Base-by-base conservation (phyloP, 2,113 vertebrate genomes). In the Lethenteron camtschaticum region DNA sequence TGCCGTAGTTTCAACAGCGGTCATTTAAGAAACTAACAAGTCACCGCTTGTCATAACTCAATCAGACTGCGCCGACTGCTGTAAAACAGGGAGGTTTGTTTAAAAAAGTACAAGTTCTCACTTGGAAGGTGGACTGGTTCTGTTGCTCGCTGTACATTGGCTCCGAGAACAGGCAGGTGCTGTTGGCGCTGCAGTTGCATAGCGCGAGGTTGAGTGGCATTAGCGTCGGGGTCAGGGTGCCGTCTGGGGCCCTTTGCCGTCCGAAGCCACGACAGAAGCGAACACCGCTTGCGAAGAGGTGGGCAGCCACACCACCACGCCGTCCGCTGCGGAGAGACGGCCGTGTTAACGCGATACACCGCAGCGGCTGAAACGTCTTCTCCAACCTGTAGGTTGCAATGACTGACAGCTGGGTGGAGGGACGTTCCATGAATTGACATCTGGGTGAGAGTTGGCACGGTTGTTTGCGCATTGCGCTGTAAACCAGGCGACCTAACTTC, bases 151-250 rank as follows among this genome's bases (percentile, higher is more conserved):
- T 11, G 10, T 9, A 66, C 9, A 9, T 9, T 9, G n/a, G 24
- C 24, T 66, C 63, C 63, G n/a, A 20, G n/a, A 16, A n/a, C n/a
- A 66, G 20, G 63, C 63, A 66, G 20, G 63, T 66, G n/a, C 63
- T 20, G 20, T 66, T 66, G 20, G n/a, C 24, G n/a, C 24, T 20
- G 20, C 63, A 66, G 63, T 8, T 16, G 20, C 63, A 66, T 2
- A 66, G 41, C 41, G 41, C 3, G 41, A 41, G 41, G 41, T 41
- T 41, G 41, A 41, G 41, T 41, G 41, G n/a, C 63, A 66, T 11
- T n/a, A 66, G 63, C n/a, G 63, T 66, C 63, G 20, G 20, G 20
- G 20, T 20, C n/a, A 66, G 63, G n/a, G n/a, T n/a, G 63, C 41
- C 41, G 41, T 41, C 41, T 41, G 41, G 41, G 41, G 41, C 41